Conservation (phyloP, 2,888 invertebrate species). For the Sepioteuthis lessoniana region DNA sequence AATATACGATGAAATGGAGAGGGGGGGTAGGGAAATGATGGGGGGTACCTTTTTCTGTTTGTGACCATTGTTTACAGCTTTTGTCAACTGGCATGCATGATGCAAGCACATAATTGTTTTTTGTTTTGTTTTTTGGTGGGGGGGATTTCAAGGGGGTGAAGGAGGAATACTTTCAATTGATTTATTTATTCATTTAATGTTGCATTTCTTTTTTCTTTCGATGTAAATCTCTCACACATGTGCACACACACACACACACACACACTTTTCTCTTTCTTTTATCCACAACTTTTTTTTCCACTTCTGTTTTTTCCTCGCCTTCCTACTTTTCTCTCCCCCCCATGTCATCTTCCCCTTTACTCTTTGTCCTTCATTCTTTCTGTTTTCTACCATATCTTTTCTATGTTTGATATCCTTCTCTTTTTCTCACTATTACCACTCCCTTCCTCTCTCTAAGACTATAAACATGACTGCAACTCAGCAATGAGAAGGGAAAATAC, state of each 20-base stretch:
- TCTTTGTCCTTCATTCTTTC: neutral
- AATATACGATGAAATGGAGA: too few relatives aligned
- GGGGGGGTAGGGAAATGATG: neutral
- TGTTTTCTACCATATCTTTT: neutral
- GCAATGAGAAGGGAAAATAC: too few relatives aligned
- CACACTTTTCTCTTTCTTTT: neutral
- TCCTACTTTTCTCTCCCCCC: neutral
- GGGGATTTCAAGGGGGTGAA: too few relatives aligned
- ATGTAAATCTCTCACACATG: too few relatives aligned
- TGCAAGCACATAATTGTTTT: neutral
- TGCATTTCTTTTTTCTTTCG: too few relatives aligned
- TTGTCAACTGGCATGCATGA: neutral
- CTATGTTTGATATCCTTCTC: too few relatives aligned
- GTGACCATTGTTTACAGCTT: neutral
- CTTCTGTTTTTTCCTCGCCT: fast-evolving
- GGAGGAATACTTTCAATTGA: too few relatives aligned
- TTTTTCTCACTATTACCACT: neutral
- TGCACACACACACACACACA: too few relatives aligned
- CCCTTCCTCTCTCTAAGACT: too few relatives aligned
- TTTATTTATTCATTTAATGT: too few relatives aligned
- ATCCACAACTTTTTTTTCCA: neutral
- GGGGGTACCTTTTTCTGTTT: neutral
- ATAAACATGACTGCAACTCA: too few relatives aligned
- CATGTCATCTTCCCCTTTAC: neutral
- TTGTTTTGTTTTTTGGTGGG: neutral